phyloP scores from a whole-genome alignment of 2,113 vertebrate genomes.

The Pseudois nayaur region DNA sequence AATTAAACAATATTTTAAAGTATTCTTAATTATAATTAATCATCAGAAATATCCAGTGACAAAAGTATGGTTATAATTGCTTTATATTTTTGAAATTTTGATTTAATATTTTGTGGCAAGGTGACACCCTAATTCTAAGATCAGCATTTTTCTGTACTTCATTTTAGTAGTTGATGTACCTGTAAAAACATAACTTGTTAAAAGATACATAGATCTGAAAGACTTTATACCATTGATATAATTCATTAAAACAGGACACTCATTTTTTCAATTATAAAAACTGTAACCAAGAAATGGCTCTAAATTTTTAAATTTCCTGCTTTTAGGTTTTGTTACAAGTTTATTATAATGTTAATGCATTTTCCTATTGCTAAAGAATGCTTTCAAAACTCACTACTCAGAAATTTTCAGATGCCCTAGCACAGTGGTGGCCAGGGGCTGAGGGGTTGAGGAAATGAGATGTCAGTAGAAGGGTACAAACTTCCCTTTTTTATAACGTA shows the following conservation, averaged over 20 bases:
- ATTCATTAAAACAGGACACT: background rate
- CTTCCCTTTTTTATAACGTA: too few species aligned
- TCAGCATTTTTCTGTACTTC: background rate
- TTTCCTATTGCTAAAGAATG: background rate
- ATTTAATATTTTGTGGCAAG: background rate
- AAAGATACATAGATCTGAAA: background rate
- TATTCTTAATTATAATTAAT: background rate
- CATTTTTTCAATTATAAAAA: background rate
- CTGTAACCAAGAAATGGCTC: background rate
- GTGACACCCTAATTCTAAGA: background rate
- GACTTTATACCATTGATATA: background rate
- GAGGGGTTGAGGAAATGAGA: too few species aligned
- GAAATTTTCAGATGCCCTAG: too few species aligned
- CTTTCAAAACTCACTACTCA: conserved; percentile 3
- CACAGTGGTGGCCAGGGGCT: too few species aligned
- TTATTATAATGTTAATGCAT: background rate
- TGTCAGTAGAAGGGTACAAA: too few species aligned
- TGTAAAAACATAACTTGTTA: background rate
- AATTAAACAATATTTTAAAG: background rate
- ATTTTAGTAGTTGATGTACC: background rate
- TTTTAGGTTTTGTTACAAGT: background rate
- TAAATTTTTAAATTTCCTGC: background rate
- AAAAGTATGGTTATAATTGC: background rate
- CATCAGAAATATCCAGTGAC: background rate
- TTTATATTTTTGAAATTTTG: background rate